Percentiles rank a stretch among this genome's conserved stretches.
Conservation (phyloP, 2,888 invertebrate genomes). For the Dendrolimus houi region DNA sequence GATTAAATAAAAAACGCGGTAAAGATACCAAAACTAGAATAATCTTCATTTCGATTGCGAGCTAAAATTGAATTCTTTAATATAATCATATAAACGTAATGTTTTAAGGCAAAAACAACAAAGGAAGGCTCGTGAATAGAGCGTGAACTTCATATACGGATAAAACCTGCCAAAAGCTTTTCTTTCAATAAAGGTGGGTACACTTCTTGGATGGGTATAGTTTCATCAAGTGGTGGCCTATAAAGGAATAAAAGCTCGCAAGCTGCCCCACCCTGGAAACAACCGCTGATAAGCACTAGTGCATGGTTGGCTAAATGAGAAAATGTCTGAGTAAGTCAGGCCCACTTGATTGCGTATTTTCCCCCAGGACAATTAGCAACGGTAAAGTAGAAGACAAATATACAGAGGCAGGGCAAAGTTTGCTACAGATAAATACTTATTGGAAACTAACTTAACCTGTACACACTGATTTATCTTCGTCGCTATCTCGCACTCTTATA, state of each 20-base stretch:
- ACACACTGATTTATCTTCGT: not conserved
- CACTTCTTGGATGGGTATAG: not conserved
- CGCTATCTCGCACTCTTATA: not conserved
- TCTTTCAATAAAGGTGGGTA: too few species aligned
- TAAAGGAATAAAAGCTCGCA: not conserved
- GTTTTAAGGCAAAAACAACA: too few species aligned
- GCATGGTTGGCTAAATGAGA: slow-evolving; percentile 13
- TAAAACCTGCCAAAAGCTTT: too few species aligned
- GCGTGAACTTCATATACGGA: too few species aligned
- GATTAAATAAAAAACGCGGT: too few species aligned
- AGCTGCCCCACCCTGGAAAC: not conserved
- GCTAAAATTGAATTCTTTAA: too few species aligned
- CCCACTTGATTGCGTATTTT: slow-evolving; percentile 6
- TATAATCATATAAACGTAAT: too few species aligned
- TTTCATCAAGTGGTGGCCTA: not conserved
- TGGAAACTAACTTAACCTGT: not conserved
- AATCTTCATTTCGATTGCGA: too few species aligned
- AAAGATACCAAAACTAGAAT: too few species aligned
- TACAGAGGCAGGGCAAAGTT: not conserved
- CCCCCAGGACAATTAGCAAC: not conserved
- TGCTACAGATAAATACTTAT: not conserved
- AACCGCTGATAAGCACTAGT: not conserved
- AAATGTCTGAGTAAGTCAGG: slow-evolving; percentile 11
- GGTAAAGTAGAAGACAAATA: not conserved
- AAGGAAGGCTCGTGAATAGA: too few species aligned